Conservation (phyloP, 1,140 invertebrate species). For the Meloidogyne exigua region DNA sequence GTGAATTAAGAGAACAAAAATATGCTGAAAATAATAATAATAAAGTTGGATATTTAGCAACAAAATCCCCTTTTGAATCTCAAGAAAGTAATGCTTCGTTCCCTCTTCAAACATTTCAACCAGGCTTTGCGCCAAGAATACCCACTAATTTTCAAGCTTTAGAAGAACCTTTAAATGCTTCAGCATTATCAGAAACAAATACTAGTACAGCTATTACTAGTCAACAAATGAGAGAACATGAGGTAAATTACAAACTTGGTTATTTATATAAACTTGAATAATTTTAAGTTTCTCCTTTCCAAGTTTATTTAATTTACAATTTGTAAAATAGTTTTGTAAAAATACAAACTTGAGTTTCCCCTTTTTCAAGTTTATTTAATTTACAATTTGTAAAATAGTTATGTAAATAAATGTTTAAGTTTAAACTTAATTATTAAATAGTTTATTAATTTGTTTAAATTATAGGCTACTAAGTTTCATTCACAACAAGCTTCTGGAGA, state of each 20-base stretch:
- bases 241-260: not conserved
- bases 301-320: too few species aligned
- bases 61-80: slow-evolving; percentile 7
- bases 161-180: not conserved
- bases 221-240: not conserved
- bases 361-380: too few species aligned
- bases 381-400: too few species aligned
- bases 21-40: not conserved
- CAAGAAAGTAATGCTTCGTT: slow-evolving; percentile 23
- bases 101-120: slow-evolving; percentile 14
- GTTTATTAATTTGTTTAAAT: too few species aligned
- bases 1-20: slow-evolving; percentile 14
- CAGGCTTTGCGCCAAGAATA: not conserved
- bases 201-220: not conserved
- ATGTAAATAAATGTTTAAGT: too few species aligned
- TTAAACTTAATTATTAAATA: too few species aligned
- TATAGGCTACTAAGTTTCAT: not conserved
- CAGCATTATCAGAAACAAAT: not conserved
- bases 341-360: too few species aligned
- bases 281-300: too few species aligned
- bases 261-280: too few species aligned
- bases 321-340: too few species aligned
- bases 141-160: not conserved
- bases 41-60: not conserved
- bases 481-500: not conserved